A percentile compares a stretch with the other conserved stretches of the same genome.
Conservation (phyloP, 2,797 vertebrate genomes). For the Sebastes minor region DNA sequence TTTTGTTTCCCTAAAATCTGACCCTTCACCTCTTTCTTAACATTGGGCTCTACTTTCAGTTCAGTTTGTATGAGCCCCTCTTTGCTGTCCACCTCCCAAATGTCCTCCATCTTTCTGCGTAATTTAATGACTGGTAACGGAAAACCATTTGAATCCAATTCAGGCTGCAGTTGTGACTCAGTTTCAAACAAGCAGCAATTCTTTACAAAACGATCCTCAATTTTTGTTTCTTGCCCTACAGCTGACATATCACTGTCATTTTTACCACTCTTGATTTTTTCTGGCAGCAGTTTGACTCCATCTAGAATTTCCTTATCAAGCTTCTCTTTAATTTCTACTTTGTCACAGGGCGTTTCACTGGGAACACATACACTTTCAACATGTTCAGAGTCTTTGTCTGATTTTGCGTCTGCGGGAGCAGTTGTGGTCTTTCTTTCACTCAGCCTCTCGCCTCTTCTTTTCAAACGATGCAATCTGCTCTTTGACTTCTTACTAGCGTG, state of each 20-base stretch:
- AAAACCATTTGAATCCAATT: conserved; percentile 45
- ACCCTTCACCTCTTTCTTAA: conserved; percentile 46
- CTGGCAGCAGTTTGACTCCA: conserved; percentile 1
- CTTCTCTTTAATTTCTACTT: conserved; percentile 30
- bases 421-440: conserved; percentile 24
- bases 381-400: conserved; percentile 9
- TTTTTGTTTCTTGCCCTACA: conserved; percentile 45
- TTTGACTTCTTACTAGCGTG: conserved; percentile 74
- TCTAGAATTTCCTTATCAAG: not conserved
- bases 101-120: conserved; percentile 78
- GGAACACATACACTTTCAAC: not conserved
- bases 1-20: conserved; percentile 47
- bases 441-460: conserved; percentile 56
- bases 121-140: conserved; percentile 77
- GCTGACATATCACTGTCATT: not conserved
- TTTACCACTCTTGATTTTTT: conserved; percentile 10
- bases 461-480: conserved; percentile 69
- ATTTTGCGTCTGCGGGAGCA: not conserved
- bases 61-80: conserved; percentile 43
- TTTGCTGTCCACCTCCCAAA: conserved; percentile 81
- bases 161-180: conserved; percentile 26
- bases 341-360: not conserved
- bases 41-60: conserved; percentile 38
- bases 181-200: conserved; percentile 71
- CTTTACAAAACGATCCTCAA: conserved; percentile 53